Base-by-base conservation (phyloP, 2,113 vertebrate species). In the Suricata suricatta region DNA sequence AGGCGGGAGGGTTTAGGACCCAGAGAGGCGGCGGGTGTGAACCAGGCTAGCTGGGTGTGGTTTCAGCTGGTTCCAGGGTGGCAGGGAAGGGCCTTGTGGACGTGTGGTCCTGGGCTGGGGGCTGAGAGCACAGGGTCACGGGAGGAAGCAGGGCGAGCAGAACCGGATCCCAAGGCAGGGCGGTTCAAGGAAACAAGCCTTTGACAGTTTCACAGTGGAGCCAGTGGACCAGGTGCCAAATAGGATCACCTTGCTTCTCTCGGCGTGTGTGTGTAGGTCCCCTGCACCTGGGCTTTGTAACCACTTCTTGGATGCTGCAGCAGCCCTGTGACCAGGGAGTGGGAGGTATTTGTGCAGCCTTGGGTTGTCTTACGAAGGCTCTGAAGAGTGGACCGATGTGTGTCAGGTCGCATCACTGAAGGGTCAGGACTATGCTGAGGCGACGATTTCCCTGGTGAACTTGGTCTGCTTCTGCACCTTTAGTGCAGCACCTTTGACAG, bases 151-250 rank as follows among this genome's bases (percentile, higher is more conserved):
- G 77, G 38, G 9, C 68, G 7, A 7, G 33, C 0, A 1, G 64
- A 86, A 41, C 27, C 44, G n/a, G 81, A n/a, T 17, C 31, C 23
- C 7, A 1, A 0, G 10, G 79, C 87, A 47, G 25, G 6, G 1
- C 72, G 1, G 95, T 74, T 27, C 57, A 63, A 23, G 91, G 41
- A 29, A 66, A 44, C 21, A 16, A 12, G 33, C 47, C 15, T 33
- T 47, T 35, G 50, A 6, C 14, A 1, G 50, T 14, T 16, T 52
- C 3, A 2, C 3, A 0, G 0, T 0, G 3, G 50, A 64, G 25
- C 31, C 0, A 0, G 0, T 5, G 29, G 77, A 4, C 29, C 3
- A 2, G 4, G 63, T 57, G 35, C n/a, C 57, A 13, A 0, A 1
- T 3, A 5, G 3, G 38, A 71, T 52, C 4, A 21, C 19, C 57